phyloP scores from a whole-genome alignment of 2,797 vertebrate species.

The Sebastes hubbsi region DNA sequence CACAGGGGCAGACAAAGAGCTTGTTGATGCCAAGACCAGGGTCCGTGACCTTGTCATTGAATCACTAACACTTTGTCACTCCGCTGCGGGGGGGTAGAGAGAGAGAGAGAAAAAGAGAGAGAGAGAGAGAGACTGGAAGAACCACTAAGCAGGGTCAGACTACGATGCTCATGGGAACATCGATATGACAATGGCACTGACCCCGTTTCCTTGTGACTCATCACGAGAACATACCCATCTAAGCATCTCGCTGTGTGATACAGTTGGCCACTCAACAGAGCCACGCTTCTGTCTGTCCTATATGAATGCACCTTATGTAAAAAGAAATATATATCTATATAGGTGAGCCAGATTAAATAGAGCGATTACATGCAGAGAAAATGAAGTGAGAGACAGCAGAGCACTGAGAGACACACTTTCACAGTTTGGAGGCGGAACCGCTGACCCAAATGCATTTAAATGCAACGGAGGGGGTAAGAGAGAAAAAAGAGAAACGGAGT shows the following conservation, averaged over 20 bases:
- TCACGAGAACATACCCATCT: slow-evolving; percentile 42
- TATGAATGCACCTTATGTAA: slow-evolving; percentile 11
- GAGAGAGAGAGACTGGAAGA: slow-evolving; percentile 5
- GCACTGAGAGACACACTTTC: slow-evolving; percentile 58
- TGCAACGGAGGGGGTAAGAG: slow-evolving; percentile 51
- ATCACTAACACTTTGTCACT: slow-evolving; percentile 75
- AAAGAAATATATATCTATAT: slow-evolving; percentile 11
- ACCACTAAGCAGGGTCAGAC: slow-evolving; percentile 52
- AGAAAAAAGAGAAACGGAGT: slow-evolving; percentile 36
- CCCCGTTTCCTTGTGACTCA: slow-evolving; percentile 72
- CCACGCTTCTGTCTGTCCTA: neutral
- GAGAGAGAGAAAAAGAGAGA: neutral
- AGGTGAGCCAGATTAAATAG: slow-evolving; percentile 53
- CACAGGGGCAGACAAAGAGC: slow-evolving; percentile 74
- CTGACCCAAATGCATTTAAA: slow-evolving; percentile 83
- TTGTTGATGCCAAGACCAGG: slow-evolving; percentile 74
- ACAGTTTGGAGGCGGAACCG: slow-evolving; percentile 65
- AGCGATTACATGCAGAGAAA: slow-evolving; percentile 47
- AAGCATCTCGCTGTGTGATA: slow-evolving; percentile 1
- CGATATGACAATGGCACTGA: slow-evolving; percentile 71
- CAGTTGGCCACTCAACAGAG: slow-evolving; percentile 2
- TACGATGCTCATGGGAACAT: slow-evolving; percentile 66
- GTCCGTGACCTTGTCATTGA: slow-evolving; percentile 75
- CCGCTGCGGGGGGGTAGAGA: slow-evolving; percentile 1
- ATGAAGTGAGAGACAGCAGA: slow-evolving; percentile 42